phyloP scores from a whole-genome alignment of 2,113 vertebrate genomes.

The Herpetotheres cachinnans region DNA sequence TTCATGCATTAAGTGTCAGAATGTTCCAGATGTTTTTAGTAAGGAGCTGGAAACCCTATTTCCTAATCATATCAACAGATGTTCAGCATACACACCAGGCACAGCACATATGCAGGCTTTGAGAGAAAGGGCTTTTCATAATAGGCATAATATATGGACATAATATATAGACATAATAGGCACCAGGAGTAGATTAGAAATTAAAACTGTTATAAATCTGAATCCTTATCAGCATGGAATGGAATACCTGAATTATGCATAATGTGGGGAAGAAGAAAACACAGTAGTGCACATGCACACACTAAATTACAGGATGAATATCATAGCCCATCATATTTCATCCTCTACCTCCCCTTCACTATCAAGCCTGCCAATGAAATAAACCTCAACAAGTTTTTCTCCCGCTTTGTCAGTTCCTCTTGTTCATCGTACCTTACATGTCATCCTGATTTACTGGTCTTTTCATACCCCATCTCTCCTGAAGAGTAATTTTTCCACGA shows the following conservation, averaged over 20 bases:
- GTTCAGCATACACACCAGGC: neutral
- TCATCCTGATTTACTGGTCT: neutral
- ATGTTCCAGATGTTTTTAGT: neutral
- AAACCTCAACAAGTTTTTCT: neutral
- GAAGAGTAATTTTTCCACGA: neutral
- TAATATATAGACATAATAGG: neutral
- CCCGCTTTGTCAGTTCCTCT: neutral
- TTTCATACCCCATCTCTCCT: neutral
- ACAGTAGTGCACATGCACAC: neutral
- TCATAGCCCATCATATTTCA: neutral
- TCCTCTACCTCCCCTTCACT: neutral
- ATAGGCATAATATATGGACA: neutral
- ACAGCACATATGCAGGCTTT: neutral
- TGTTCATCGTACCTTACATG: neutral
- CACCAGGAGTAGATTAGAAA: neutral
- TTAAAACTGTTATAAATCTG: conserved; percentile 42
- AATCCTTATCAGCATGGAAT: neutral
- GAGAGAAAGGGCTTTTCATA: neutral
- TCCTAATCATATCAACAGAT: neutral
- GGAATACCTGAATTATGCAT: conserved; percentile 7
- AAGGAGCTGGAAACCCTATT: neutral
- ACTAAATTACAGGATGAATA: neutral
- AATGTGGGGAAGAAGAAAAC: neutral
- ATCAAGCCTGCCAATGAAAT: neutral
- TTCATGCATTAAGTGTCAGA: neutral